Evolutionary conservation across 2,113 vertebrate species (phyloP).

Genomic region (Taxidea taxus): DNA sequence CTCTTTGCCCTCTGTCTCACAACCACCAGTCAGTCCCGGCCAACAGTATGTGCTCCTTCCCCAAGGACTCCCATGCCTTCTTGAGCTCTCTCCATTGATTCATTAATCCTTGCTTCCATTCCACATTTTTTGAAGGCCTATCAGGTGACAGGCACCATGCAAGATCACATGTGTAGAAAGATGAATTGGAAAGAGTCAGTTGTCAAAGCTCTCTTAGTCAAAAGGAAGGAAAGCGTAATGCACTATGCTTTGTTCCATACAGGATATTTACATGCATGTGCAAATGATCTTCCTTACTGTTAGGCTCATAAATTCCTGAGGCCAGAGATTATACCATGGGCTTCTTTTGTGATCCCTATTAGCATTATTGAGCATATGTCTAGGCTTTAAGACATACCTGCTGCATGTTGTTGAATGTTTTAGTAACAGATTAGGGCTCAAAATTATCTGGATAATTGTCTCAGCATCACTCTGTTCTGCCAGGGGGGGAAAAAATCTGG

Average conservation of each 20-base stretch:
- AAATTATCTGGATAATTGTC: slow-evolving; percentile 5
- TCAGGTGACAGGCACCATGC: background rate
- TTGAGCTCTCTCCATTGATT: background rate
- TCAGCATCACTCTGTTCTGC: background rate
- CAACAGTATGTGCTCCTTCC: background rate
- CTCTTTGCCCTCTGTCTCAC: background rate
- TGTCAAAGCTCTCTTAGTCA: background rate
- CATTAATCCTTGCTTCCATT: background rate
- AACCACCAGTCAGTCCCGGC: background rate
- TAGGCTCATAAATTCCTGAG: background rate
- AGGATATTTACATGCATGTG: background rate
- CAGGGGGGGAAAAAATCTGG: background rate
- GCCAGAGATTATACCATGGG: background rate
- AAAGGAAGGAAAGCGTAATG: background rate
- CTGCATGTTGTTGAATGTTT: background rate
- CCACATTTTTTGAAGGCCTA: background rate
- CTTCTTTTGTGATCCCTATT: background rate
- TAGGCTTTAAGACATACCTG: background rate
- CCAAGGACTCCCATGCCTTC: background rate
- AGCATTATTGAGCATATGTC: background rate
- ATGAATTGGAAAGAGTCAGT: background rate
- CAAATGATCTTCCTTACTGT: background rate
- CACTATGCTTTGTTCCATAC: background rate
- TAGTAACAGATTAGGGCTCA: background rate
- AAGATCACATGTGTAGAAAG: background rate